Conservation (phyloP, 2,888 invertebrate genomes). For the Lordiphosa andalusiaca region DNA sequence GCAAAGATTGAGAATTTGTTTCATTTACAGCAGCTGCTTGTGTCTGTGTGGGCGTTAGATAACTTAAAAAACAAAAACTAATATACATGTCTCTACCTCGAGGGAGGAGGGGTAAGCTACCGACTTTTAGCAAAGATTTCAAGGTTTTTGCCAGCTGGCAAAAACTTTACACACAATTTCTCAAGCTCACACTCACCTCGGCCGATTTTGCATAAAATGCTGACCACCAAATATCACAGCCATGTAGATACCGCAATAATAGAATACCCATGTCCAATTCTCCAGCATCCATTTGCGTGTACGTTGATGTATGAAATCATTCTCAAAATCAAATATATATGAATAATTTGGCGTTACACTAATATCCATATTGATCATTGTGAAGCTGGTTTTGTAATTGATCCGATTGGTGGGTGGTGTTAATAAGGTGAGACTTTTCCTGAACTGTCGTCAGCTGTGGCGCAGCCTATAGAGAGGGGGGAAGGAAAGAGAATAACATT, state of each 20-base stretch:
- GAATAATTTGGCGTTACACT: constrained; percentile 92
- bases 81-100: too few relatives aligned
- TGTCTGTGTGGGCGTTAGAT: too few relatives aligned
- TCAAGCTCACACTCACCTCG: constrained; percentile 82
- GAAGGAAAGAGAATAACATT: too few relatives aligned
- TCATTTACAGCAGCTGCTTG: too few relatives aligned
- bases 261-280: constrained; percentile 97
- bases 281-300: constrained; percentile 96
- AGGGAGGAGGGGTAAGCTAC: too few relatives aligned
- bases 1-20: neutral
- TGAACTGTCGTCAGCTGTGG: too few relatives aligned
- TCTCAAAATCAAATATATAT: constrained; percentile 96
- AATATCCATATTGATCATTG: constrained; percentile 82
- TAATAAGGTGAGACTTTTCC: too few relatives aligned
- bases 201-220: constrained; percentile 94
- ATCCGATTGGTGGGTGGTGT: constrained; percentile 8
- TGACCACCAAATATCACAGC: constrained; percentile 96
- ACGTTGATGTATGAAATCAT: constrained; percentile 93
- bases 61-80: too few relatives aligned
- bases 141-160: neutral
- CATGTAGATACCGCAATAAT: constrained; percentile 93
- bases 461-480: too few relatives aligned
- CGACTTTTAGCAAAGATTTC: too few relatives aligned
- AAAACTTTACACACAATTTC: neutral
- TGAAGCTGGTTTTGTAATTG: constrained; percentile 16